Evolutionary conservation across 2,797 vertebrate genomes (phyloP).

Genomic region (Phataginus tricuspis): DNA sequence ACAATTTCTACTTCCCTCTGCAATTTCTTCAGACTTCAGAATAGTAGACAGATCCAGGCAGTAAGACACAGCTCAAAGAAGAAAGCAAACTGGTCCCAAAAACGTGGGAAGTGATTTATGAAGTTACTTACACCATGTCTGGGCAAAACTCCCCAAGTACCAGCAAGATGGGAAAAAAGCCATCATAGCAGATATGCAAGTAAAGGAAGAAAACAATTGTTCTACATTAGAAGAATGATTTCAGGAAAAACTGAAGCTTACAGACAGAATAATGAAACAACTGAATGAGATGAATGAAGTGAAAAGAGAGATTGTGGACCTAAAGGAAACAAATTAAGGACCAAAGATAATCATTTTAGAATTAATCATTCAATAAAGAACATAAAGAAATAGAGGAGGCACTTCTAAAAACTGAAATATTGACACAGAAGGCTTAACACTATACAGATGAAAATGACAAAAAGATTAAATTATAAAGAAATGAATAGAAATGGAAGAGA

Average conservation of each 20-base stretch:
- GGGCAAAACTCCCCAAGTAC: neutral
- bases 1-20: neutral
- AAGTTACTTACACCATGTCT: neutral
- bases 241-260: constrained; percentile 24
- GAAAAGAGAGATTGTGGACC: neutral
- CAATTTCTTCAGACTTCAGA: neutral
- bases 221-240: neutral
- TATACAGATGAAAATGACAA: neutral
- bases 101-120: neutral
- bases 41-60: neutral
- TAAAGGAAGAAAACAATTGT: neutral
- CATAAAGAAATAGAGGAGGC: constrained; percentile 19
- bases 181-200: neutral
- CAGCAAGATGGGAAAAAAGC: neutral
- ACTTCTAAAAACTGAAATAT: constrained; percentile 6
- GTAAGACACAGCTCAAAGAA: neutral
- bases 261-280: constrained; percentile 17
- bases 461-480: constrained; percentile 10
- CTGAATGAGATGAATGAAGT: neutral
- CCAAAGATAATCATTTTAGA: constrained; percentile 2
- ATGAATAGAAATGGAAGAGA: neutral
- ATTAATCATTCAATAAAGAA: constrained; percentile 24
- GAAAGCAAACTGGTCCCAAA: neutral
- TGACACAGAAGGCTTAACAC: neutral
- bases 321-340: neutral